These are phyloP conservation scores for Actinostola sp. DNA, from an alignment of 92 coral and sea anemone genomes.

Conservation along the genomic window DNA sequence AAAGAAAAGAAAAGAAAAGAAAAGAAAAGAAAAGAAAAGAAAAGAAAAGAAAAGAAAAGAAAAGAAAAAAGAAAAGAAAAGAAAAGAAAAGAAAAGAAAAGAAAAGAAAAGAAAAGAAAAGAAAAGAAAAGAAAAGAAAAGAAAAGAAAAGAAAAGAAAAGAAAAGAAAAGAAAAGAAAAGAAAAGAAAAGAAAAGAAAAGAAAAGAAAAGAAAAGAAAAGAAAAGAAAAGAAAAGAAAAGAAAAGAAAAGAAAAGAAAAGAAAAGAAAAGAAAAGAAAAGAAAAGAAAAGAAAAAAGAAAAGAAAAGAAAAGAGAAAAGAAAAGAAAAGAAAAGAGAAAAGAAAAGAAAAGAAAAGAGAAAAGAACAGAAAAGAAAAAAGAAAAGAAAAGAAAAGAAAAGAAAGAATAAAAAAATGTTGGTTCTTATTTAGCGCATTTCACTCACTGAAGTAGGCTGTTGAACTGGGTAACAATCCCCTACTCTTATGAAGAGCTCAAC, in stretches of 20 bases:
- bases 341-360: not conserved
- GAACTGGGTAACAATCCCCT: too few relatives aligned
- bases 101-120: not conserved
- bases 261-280: constrained; percentile 12
- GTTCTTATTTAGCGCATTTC: too few relatives aligned
- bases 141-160: not conserved
- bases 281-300: not conserved
- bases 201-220: constrained; percentile 6
- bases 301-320: not conserved
- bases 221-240: not conserved
- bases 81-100: constrained; percentile 18
- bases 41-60: too few relatives aligned
- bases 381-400: not conserved
- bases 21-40: too few relatives aligned
- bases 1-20: too few relatives aligned
- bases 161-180: not conserved
- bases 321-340: not conserved
- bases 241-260: not conserved
- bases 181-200: not conserved
- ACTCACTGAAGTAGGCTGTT: too few relatives aligned
- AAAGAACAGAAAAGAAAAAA: not conserved
- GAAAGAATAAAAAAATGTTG: not conserved
- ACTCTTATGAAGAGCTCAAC: too few relatives aligned
- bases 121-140: not conserved
- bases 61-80: constrained; percentile 11